Evolutionary conservation across 2,113 vertebrate genomes (phyloP).

Genomic region (Poeciliopsis occidentalis): DNA sequence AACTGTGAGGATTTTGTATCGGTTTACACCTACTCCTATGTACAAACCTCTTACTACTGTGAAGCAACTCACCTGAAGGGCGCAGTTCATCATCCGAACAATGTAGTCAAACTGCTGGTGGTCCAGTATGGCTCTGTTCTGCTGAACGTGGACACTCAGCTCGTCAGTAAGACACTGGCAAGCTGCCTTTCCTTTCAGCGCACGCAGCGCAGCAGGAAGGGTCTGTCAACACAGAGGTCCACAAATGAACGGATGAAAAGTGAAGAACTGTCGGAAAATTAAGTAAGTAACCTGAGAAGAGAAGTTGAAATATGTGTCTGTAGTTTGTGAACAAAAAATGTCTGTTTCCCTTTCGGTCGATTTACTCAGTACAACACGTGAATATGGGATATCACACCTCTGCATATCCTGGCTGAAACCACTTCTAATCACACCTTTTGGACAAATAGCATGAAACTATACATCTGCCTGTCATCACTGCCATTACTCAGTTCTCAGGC

Average conservation of each 20-base stretch:
- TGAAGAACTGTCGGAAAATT: not conserved
- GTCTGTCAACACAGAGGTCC: constrained; percentile 75
- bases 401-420: too few species aligned
- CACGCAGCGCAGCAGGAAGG: constrained; percentile 92
- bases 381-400: too few species aligned
- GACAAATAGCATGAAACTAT: too few species aligned
- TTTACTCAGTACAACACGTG: too few species aligned
- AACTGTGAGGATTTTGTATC: too few species aligned
- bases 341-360: too few species aligned
- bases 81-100: constrained; percentile 97
- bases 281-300: not conserved
- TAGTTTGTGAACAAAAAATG: not conserved
- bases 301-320: not conserved
- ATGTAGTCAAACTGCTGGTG: constrained; percentile 98
- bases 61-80: constrained; percentile 87
- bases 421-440: too few species aligned
- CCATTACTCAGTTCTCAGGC: too few species aligned
- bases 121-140: constrained; percentile 94
- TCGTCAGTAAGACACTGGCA: constrained; percentile 94
- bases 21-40: not conserved
- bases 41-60: not conserved
- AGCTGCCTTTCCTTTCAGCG: constrained; percentile 94
- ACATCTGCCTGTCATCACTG: too few species aligned
- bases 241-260: not conserved
- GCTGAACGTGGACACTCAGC: constrained; percentile 90